Conservation (phyloP, 2,797 vertebrate genomes). For the Benthosema pterotum region DNA sequence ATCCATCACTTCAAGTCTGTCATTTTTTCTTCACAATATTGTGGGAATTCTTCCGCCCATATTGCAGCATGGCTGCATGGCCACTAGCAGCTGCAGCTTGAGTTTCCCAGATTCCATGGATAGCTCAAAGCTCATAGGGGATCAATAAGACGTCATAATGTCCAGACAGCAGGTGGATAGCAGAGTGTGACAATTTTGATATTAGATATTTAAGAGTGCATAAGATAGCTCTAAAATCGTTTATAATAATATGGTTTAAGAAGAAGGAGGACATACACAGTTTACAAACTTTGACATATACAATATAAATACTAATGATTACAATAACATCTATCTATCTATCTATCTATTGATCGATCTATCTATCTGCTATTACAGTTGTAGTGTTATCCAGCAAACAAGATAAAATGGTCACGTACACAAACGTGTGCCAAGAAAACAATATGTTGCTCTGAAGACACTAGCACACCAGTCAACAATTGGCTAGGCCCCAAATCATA, state of each 20-base stretch:
- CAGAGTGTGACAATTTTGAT: conserved; percentile 2
- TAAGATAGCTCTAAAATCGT: not conserved
- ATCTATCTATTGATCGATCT: too few species aligned
- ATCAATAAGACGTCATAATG: conserved; percentile 27
- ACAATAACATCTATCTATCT: not conserved
- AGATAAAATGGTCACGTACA: too few species aligned
- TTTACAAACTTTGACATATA: conserved; percentile 1
- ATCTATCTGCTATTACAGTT: too few species aligned
- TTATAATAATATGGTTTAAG: not conserved
- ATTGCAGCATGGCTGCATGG: not conserved
- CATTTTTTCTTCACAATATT: conserved; percentile 34
- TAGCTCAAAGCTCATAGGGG: conserved; percentile 17
- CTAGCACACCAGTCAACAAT: too few species aligned
- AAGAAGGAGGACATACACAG: not conserved
- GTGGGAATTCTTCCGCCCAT: conserved; percentile 20
- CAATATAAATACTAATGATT: too few species aligned
- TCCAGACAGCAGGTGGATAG: conserved; percentile 23
- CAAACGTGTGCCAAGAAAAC: too few species aligned
- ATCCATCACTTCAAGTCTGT: not conserved
- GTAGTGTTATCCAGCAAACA: not conserved
- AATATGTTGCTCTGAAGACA: too few species aligned
- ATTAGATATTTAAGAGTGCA: conserved; percentile 12
- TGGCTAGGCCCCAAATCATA: too few species aligned
- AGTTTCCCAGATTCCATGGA: conserved; percentile 35
- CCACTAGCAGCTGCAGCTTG: conserved; percentile 38